These are phyloP conservation scores for Origma solitaria DNA, from an alignment of 2,113 vertebrate species.

Conservation along the genomic window DNA sequence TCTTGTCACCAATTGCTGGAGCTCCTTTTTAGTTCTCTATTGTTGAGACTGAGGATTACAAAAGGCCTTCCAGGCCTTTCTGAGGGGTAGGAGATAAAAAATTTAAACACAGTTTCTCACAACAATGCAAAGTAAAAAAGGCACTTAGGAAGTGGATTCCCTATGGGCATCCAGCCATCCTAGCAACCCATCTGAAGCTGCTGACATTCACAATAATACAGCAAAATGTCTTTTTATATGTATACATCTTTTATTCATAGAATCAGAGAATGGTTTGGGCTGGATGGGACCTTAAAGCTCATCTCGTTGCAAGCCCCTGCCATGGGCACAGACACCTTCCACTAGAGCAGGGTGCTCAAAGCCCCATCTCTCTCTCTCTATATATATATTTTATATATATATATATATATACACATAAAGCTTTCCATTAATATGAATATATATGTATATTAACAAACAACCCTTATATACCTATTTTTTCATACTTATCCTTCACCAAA, in stretches of 20 bases:
- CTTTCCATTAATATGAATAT: background rate
- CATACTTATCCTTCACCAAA: constrained; percentile 80
- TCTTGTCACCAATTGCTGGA: background rate
- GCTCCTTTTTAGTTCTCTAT: background rate
- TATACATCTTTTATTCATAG: background rate
- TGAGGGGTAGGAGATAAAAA: background rate
- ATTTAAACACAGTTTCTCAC: background rate
- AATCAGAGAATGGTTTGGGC: background rate
- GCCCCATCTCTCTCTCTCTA: too few species aligned
- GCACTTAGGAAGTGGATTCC: background rate
- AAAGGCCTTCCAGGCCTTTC: background rate
- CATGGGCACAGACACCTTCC: background rate
- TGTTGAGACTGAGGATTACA: background rate
- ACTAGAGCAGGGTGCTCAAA: background rate
- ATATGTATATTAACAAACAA: background rate
- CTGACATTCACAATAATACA: background rate
- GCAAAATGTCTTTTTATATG: background rate
- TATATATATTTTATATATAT: background rate
- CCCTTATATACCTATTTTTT: constrained; percentile 83
- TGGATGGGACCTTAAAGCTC: background rate
- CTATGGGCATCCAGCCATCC: background rate
- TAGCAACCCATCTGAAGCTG: background rate
- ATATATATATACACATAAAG: background rate
- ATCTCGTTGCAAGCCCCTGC: background rate
- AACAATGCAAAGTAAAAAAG: background rate